phyloP scores from a whole-genome alignment of 2,888 invertebrate genomes.

The Athetis lepigone region DNA sequence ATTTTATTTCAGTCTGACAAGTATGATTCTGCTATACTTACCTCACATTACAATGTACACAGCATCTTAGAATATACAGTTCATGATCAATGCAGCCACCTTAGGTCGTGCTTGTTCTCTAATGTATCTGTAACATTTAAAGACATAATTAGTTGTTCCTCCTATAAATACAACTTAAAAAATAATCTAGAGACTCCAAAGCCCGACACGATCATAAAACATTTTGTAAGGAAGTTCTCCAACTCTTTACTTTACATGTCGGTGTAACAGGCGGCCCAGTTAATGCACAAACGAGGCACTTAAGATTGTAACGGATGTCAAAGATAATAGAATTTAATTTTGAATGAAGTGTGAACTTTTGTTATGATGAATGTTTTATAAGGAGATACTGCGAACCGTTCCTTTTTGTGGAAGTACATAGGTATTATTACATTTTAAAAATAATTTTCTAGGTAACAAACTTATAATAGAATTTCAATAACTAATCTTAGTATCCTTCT shows the following conservation, averaged over 20 bases:
- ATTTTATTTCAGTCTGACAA: no score
- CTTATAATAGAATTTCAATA: not conserved
- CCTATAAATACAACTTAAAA: not conserved
- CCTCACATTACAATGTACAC: no score
- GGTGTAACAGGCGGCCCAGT: constrained; percentile 71
- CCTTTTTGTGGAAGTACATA: constrained; percentile 27
- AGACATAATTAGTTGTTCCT: not conserved
- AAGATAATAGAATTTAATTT: constrained; percentile 75
- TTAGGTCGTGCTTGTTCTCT: not conserved
- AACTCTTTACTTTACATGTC: constrained; percentile 31
- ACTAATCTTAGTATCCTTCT: not conserved
- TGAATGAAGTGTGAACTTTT: constrained; percentile 68
- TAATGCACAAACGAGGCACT: constrained; percentile 77
- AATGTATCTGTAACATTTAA: not conserved
- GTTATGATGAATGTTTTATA: constrained; percentile 56
- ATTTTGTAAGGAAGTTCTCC: not conserved
- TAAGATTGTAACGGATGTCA: constrained; percentile 78
- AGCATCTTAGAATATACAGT: not conserved
- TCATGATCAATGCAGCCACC: not conserved
- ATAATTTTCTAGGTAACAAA: not conserved
- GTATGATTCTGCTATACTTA: no score
- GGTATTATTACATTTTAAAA: not conserved
- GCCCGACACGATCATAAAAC: not conserved
- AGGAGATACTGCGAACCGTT: constrained; percentile 47
- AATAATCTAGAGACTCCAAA: not conserved